phyloP scores from a whole-genome alignment of 92 coral and sea anemone genomes.

The Porites rus region DNA sequence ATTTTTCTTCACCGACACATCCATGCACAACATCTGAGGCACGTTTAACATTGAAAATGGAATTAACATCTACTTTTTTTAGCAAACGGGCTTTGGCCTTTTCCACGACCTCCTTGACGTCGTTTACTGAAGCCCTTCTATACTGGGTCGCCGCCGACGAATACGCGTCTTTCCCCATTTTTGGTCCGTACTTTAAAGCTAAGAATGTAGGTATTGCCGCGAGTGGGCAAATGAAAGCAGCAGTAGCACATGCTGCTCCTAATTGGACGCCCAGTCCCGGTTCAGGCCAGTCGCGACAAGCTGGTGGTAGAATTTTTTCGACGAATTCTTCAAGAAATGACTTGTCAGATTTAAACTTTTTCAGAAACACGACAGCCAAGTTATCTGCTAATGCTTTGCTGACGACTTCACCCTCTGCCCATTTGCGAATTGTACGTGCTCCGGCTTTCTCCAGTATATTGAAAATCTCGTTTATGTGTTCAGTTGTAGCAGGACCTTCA shows the following conservation, averaged over 20 bases:
- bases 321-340: conserved; percentile 36
- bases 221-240: too few relatives aligned
- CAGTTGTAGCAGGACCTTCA: rapidly evolving
- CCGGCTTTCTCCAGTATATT: conserved; percentile 37
- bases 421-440: conserved; percentile 48
- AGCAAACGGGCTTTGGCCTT: conserved; percentile 24
- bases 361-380: conserved; percentile 21
- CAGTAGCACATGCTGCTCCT: too few relatives aligned
- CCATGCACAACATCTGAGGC: conserved; percentile 32
- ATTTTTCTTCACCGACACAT: conserved; percentile 44
- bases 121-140: too few relatives aligned
- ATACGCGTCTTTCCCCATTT: too few relatives aligned
- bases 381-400: background rate
- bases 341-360: background rate
- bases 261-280: too few relatives aligned
- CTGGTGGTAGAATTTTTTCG: conserved; percentile 34
- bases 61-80: background rate
- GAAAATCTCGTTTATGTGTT: background rate
- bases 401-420: conserved; percentile 42
- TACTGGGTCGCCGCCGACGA: too few relatives aligned
- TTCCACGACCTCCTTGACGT: background rate
- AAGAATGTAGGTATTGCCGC: too few relatives aligned
- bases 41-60: background rate
- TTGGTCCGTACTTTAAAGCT: too few relatives aligned
- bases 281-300: conserved; percentile 2